phyloP scores from a whole-genome alignment of 2,113 vertebrate genomes.

The Syrmaticus mikado region DNA sequence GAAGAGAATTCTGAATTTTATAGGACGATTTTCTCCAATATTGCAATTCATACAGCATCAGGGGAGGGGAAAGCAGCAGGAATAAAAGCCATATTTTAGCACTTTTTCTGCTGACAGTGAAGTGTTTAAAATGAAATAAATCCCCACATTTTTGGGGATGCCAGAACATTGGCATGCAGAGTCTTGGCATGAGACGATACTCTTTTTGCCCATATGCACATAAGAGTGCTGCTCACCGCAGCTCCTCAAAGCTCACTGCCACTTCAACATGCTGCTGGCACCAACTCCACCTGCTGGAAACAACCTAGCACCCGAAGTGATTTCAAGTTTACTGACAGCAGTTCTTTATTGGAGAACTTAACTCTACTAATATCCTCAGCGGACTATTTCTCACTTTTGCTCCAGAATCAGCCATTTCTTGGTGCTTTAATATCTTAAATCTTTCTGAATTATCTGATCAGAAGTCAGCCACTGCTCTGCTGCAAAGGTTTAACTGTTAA shows the following conservation, averaged over 20 bases:
- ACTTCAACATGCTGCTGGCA: background rate
- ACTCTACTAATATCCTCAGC: background rate
- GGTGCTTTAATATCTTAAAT: background rate
- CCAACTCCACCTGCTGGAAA: slow-evolving; percentile 15
- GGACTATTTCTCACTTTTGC: background rate
- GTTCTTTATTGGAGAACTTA: background rate
- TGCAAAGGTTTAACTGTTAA: background rate
- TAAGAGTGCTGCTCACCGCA: background rate
- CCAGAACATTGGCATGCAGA: background rate
- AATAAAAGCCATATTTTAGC: background rate
- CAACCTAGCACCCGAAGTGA: background rate
- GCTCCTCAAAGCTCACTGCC: background rate
- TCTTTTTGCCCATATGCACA: background rate
- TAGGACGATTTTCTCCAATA: background rate
- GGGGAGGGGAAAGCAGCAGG: background rate
- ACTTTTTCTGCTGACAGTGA: background rate
- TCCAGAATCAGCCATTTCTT: background rate
- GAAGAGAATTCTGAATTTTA: background rate
- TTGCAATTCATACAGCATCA: background rate
- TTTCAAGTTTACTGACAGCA: background rate
- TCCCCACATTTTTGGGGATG: background rate
- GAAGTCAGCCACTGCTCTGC: background rate
- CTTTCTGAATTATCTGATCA: background rate
- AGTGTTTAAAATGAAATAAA: slow-evolving; percentile 29
- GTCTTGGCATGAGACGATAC: background rate